Conservation (phyloP, 2,797 vertebrate genomes). For the Hipposideros larvatus region DNA sequence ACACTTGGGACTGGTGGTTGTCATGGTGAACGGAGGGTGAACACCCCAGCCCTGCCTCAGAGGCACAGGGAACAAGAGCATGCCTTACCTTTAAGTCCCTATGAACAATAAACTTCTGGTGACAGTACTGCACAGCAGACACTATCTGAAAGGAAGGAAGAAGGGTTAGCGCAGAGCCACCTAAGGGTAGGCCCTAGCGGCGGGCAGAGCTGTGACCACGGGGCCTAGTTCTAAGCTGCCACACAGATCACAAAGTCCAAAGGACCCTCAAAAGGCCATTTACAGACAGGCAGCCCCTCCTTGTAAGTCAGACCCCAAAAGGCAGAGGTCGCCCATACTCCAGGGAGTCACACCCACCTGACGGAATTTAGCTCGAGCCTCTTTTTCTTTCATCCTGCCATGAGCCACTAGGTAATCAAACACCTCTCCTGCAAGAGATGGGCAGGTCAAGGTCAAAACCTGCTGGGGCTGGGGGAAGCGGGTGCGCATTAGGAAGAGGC, state of each 20-base stretch:
- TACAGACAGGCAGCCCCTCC: neutral
- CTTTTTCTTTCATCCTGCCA: conserved; percentile 98
- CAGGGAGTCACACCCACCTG: conserved; percentile 89
- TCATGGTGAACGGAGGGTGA: neutral
- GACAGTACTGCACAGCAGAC: conserved; percentile 98
- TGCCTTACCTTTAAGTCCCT: conserved; percentile 96
- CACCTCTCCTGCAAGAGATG: conserved; percentile 92
- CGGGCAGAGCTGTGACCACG: neutral
- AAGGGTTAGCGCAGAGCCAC: neutral
- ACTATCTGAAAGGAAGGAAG: conserved; percentile 92
- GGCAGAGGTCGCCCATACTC: neutral
- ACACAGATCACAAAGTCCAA: neutral
- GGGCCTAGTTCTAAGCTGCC: neutral
- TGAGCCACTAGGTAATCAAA: conserved; percentile 98
- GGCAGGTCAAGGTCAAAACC: neutral
- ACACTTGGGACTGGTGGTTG: neutral
- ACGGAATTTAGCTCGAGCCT: conserved; percentile 96
- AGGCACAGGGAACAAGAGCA: neutral
- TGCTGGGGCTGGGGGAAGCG: neutral
- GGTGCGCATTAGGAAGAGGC: neutral
- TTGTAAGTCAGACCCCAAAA: neutral
- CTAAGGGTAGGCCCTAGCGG: neutral
- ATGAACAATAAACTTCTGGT: conserved; percentile 98
- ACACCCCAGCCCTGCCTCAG: neutral
- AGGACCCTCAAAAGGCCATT: neutral